Base-by-base conservation (phyloP, 2,113 vertebrate genomes). In the Passer montanus region DNA sequence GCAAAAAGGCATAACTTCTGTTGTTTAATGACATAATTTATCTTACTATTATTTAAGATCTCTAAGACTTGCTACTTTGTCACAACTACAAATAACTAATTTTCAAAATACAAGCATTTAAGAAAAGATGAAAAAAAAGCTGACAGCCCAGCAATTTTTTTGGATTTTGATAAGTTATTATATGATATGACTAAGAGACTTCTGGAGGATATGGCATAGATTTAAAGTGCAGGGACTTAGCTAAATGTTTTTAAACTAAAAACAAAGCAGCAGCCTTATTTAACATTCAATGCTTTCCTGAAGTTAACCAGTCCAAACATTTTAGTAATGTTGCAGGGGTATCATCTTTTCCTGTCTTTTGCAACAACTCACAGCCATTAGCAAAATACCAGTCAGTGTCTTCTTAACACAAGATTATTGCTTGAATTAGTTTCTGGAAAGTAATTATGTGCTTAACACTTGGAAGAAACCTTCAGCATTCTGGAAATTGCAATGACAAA, bases 401-500 rank as follows among this genome's bases (percentile, higher is more conserved):
- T 95, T 98, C 92, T 95, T 97, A 97, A 96, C 47, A 94, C 24
- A 87, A 96, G 87, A 94, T 96, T 96, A 91, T 93, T 88, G 70
- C 93, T 93, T 92, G 94, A 91, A 75, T 91, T 91, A 78, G 81
- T 92, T 95, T 96, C 83, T 88, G 84, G 74, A 96, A 97, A 89
- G 69, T 94, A 97, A 97, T 97, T 96, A 94, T 46, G 55, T 7
- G 12, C 56, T 97, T 81, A 94, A 93, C 78, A 89, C 80, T 41
- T 89, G 77, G 74, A 97, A 96, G 24, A 96, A 96, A 73, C 58
- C 77, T 47, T 87, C 60, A 77, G 96, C 78, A 41, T 90, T 95
- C 58, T 88, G 70, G 50, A 95, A 91, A 89, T 11, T 37, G 47
- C 39, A 49, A 87, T 64, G 56, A 68, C 75, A 66, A 10, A 55